Base-by-base conservation (phyloP, 1,140 invertebrate genomes). In the Adelges cooleyi region DNA sequence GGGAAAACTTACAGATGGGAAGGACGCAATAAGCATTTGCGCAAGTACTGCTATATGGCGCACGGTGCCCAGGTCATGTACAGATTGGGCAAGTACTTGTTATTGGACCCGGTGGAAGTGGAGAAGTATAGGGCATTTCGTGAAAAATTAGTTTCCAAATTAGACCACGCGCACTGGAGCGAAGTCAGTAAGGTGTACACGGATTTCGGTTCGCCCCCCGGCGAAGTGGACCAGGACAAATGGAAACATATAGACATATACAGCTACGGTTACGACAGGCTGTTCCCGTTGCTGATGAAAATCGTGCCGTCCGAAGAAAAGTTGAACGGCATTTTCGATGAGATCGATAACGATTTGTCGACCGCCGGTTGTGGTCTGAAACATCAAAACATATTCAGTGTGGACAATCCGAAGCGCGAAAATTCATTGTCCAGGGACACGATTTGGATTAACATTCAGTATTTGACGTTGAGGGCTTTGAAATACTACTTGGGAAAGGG, bases 371-470 rank as follows among this genome's bases (percentile, higher is more conserved):
- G 83, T 75, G 97, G 97, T 4, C 75, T 99, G 10, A 90, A 87
- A 72, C 84, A 77, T 13, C 87, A 92, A 0, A 89, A 91, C 0
- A 74, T 97, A 9, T 99, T 98, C 73, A 89, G 88, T 79, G 86
- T 89, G 73, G 77, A 83, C n/a, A 99, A 99, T 75, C 98, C 95
- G 0, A 92, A 98, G 72, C 90, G 98, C 73, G 96, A 99, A 79
- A 89, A 91, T 15, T 95, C 97, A 50, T 99, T 99, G 76, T 99
- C 97, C 96, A 80, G 97, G 50, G 96, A 95, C 2, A 80, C 90
- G 29, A 89, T 99, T 68, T 99, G 97, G 97, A 87, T 99, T 38
- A 98, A 98, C 75, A 84, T 99, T n/a, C 99, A 99, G 77, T 99
- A 93, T 74, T 77, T 99, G 66, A 87, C 89, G 0, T 77, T 94